Evolutionary conservation across 2,797 vertebrate species (phyloP).

Genomic region (Coilia nasus): DNA sequence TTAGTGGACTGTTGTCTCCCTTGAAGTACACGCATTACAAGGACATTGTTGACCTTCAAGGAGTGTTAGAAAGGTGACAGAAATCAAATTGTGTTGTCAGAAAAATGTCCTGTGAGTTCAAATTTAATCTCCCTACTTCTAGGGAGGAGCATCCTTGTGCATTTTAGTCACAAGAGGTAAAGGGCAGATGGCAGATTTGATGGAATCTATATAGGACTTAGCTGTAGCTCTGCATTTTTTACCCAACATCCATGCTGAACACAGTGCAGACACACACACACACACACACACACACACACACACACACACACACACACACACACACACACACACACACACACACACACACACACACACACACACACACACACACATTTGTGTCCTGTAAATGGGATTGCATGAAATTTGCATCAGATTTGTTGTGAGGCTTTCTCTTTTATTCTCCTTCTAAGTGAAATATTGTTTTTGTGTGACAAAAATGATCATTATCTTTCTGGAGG

Average conservation of each 20-base stretch:
- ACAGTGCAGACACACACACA: slow-evolving; percentile 29
- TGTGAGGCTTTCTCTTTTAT: neutral
- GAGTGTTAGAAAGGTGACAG: neutral
- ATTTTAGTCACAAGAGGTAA: slow-evolving; percentile 33
- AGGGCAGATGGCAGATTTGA: slow-evolving; percentile 44
- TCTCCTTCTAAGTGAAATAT: neutral
- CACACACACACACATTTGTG: neutral
- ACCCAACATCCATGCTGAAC: neutral
- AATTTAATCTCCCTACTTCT: neutral
- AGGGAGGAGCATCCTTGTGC: neutral
- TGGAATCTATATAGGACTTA: neutral
- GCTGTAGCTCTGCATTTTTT: neutral
- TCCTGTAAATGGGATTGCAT: neutral
- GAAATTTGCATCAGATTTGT: slow-evolving; percentile 15
- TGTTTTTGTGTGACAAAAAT: neutral
- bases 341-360: slow-evolving; percentile 17
- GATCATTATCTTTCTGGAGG: neutral
- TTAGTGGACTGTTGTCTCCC: neutral
- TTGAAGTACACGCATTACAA: neutral
- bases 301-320: slow-evolving; percentile 25
- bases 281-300: slow-evolving; percentile 28
- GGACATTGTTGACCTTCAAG: neutral
- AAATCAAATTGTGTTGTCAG: neutral
- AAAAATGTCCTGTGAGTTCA: neutral
- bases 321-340: slow-evolving; percentile 12